Percentiles rank a stretch among this genome's conserved stretches.
These are phyloP conservation scores for Gorsachius magnificus DNA, from an alignment of 2,797 vertebrate species.

Conservation along the genomic window DNA sequence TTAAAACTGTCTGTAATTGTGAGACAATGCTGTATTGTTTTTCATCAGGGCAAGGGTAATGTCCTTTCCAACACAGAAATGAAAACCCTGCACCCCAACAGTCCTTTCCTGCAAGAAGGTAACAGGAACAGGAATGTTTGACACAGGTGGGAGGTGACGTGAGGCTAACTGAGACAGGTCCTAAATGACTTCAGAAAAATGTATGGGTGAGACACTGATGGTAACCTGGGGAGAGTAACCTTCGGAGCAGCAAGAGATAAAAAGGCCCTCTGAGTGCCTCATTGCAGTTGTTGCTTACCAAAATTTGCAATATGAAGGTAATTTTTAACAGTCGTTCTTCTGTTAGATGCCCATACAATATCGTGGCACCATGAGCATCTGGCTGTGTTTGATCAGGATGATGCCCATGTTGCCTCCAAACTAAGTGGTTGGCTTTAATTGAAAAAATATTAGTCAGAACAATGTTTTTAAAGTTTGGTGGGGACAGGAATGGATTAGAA, in stretches of 20 bases:
- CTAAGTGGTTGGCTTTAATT: neutral
- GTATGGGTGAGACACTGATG: neutral
- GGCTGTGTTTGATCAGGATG: neutral
- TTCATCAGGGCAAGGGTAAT: neutral
- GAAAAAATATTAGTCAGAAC: neutral
- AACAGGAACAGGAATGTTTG: neutral
- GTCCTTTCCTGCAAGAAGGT: neutral
- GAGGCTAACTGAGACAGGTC: neutral
- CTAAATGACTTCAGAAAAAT: neutral
- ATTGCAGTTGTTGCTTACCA: neutral
- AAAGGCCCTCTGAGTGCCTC: neutral
- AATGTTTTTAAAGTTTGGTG: neutral
- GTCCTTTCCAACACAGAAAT: neutral
- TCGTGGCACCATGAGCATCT: fast-evolving
- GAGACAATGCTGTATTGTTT: neutral
- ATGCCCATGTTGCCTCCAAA: neutral
- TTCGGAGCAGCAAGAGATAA: neutral
- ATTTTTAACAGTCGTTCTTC: neutral
- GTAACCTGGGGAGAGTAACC: neutral
- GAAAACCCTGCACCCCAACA: neutral
- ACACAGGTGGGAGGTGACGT: neutral
- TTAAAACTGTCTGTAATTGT: neutral
- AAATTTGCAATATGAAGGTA: neutral
- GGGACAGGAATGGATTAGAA: neutral
- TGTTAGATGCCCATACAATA: neutral